Conservation (phyloP, 2,888 invertebrate genomes). For the Encarsia formosa region DNA sequence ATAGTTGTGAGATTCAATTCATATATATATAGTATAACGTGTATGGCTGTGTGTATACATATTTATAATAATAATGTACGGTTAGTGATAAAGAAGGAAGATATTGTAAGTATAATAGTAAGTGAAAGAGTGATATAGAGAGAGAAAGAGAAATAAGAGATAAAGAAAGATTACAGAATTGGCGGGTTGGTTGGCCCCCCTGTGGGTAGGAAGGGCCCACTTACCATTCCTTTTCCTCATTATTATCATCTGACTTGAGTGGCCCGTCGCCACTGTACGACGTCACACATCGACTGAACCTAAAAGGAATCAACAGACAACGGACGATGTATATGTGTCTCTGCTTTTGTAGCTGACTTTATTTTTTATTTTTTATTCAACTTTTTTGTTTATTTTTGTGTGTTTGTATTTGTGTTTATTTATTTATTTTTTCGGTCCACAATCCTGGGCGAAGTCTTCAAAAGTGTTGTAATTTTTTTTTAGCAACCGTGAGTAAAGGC, state of each 20-base stretch:
- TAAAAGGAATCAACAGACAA: constrained; percentile 46
- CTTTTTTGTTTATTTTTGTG: too few relatives aligned
- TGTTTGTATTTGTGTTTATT: too few relatives aligned
- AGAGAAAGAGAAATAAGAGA: constrained; percentile 4
- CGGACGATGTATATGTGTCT: background rate
- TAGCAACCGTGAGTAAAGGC: too few relatives aligned
- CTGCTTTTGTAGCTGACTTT: constrained; percentile 4
- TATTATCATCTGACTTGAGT: constrained; percentile 45
- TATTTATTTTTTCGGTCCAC: too few relatives aligned
- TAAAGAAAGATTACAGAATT: background rate
- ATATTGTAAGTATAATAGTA: constrained; percentile 1
- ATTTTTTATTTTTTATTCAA: background rate
- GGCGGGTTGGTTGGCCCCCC: constrained; percentile 6
- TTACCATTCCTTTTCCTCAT: constrained; percentile 50
- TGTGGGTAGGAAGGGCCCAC: constrained; percentile 33
- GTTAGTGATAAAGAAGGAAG: too few relatives aligned
- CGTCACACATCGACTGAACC: constrained; percentile 52
- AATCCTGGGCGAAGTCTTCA: too few relatives aligned
- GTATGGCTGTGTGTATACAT: too few relatives aligned
- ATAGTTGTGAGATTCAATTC: too few relatives aligned
- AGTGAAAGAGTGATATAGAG: constrained; percentile 3
- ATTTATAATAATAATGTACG: too few relatives aligned
- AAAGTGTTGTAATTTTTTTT: too few relatives aligned
- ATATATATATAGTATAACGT: too few relatives aligned
- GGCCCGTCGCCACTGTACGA: constrained; percentile 49